Base-by-base conservation (phyloP, 2,797 vertebrate species). In the Sebastes itinus region DNA sequence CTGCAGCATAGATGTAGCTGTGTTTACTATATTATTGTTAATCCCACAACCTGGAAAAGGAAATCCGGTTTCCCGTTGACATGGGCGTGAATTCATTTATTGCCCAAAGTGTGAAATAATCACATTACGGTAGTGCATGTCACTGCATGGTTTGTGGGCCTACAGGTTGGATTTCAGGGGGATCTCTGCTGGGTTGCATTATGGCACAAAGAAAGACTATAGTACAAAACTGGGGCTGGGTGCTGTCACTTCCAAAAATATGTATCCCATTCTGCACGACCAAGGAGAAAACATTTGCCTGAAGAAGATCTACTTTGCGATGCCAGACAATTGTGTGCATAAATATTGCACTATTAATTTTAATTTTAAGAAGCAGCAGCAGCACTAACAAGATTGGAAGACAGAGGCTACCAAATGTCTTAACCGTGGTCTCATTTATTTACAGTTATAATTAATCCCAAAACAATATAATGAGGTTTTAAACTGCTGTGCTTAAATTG, bases 71-170 rank as follows among this genome's bases (percentile, higher is more conserved):
- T 69, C 52, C 64, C 3, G 2, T 68, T 68, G 16, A 82, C 75
- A 86, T 46, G 32, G 25, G 10, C 2, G 23, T 73, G 67, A 75
- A 80, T 83, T 68, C 16, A 88, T 80, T 82, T 78, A 76, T 30
- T 72, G 64, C 67, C 73, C 30, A 30, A 49, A 81, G 71, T 81
- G 64, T 55, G 28, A 16, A 67, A 85, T 89, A 87, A 88, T 88
- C 84, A 59, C 65, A 70, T 86, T 74, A 77, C 35, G 2, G 14
- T 25, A 38, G 25, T 56, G 49, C 58, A 63, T 83, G 75, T 74
- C 59, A 78, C 78, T 62, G 1, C 38, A 81, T 52, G 52, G 33
- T 80, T 77, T 77, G 77, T 68, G 62, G 14, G 66, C 56, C 60
- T 75, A 22, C 46, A 54, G 64, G 74, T 78, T 62, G 62, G 64